Conservation (phyloP, 2,888 invertebrate genomes). For the Leptarthrus brevirostris region DNA sequence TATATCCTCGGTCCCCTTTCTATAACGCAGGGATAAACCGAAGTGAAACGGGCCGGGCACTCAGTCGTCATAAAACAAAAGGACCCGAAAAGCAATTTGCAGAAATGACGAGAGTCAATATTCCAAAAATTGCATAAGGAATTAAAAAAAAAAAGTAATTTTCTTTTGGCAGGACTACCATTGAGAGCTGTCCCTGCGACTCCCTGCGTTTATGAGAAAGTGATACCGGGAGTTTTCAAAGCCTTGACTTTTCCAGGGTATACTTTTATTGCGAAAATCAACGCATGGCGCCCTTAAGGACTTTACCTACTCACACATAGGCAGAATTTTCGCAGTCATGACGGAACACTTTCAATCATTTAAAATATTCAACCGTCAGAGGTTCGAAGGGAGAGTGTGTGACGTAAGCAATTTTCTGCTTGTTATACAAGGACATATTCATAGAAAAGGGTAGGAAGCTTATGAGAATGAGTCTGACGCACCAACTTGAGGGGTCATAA, state of each 20-base stretch:
- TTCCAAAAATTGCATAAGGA: constrained; percentile 22
- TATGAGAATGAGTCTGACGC: neutral
- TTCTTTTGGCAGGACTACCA: neutral
- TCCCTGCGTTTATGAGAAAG: neutral
- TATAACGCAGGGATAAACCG: neutral
- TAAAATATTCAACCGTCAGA: too few species aligned
- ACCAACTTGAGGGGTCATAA: constrained; percentile 22
- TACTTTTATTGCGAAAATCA: constrained; percentile 1
- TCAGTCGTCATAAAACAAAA: constrained; percentile 35
- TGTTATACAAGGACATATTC: neutral
- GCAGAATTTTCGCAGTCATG: neutral
- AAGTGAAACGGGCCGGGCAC: constrained; percentile 10
- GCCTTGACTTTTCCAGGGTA: neutral
- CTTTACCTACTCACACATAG: neutral
- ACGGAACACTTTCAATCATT: neutral
- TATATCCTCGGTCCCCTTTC: neutral
- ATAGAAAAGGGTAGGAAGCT: constrained; percentile 2
- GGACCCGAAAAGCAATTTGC: constrained; percentile 38
- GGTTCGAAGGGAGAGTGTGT: constrained; percentile 6
- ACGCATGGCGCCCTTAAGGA: constrained; percentile 2
- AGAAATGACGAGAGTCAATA: constrained; percentile 28
- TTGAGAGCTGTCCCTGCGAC: neutral
- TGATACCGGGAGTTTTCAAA: constrained; percentile 13
- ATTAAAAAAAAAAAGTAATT: constrained; percentile 12
- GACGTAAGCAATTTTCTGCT: constrained; percentile 38